Conservation (phyloP, 2,888 invertebrate species). For the Agrotis segetum region DNA sequence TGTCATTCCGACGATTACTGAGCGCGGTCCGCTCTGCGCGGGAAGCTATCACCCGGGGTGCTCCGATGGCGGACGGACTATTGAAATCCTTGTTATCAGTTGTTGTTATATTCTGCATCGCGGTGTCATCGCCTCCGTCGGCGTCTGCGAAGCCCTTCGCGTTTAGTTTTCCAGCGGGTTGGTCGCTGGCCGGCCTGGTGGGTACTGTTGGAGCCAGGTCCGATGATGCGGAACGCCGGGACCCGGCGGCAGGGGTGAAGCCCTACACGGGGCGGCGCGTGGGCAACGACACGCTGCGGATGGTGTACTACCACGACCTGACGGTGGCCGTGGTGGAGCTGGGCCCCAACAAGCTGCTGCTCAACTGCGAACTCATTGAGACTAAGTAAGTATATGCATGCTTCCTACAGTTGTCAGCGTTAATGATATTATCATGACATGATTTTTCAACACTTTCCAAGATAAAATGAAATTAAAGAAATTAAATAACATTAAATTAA, state of each 20-base stretch:
- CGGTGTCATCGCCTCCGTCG: conserved; percentile 85
- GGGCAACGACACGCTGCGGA: conserved; percentile 92
- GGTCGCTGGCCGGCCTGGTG: conserved; percentile 87
- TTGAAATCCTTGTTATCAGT: conserved; percentile 85
- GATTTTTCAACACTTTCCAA: not conserved
- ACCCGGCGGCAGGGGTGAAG: conserved; percentile 87
- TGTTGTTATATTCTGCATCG: conserved; percentile 85
- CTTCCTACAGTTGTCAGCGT: not conserved
- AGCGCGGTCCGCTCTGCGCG: conserved; percentile 85
- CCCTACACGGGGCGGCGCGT: conserved; percentile 92
- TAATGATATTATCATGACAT: not conserved
- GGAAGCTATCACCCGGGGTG: conserved; percentile 81
- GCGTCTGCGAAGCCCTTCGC: conserved; percentile 88
- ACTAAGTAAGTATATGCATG: conserved; percentile 94
- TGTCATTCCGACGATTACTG: conserved; percentile 84
- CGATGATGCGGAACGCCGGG: conserved; percentile 77
- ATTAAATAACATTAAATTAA: not conserved
- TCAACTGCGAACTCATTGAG: conserved; percentile 96
- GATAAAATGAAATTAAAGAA: too few relatives aligned
- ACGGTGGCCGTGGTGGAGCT: conserved; percentile 96
- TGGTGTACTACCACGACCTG: conserved; percentile 95
- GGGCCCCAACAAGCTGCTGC: conserved; percentile 93
- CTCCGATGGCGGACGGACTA: conserved; percentile 84
- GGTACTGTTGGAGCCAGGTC: conserved; percentile 82
- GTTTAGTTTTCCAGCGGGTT: conserved; percentile 87